phyloP scores from a whole-genome alignment of 2,113 vertebrate species.

The Eupsittula cactorum region DNA sequence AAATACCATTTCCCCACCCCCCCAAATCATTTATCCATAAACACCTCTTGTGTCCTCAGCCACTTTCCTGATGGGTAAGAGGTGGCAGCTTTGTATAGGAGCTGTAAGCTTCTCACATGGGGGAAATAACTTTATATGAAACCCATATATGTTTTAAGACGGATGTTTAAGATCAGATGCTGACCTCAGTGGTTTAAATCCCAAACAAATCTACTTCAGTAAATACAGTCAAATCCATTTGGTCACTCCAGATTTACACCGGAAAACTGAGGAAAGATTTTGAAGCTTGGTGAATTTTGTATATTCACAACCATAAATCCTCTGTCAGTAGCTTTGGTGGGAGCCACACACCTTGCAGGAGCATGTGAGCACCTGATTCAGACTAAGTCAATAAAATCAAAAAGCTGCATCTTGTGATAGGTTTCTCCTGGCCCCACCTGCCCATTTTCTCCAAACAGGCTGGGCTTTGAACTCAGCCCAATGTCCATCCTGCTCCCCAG shows the following conservation, averaged over 20 bases:
- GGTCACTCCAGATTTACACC: not conserved
- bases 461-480: not conserved
- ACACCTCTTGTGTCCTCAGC: not conserved
- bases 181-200: not conserved
- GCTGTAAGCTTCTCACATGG: not conserved
- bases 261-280: not conserved
- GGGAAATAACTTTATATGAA: not conserved
- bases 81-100: not conserved
- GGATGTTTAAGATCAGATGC: not conserved
- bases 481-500: not conserved
- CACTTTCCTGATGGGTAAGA: not conserved
- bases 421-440: not conserved
- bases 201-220: not conserved
- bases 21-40: not conserved
- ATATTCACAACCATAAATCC: not conserved
- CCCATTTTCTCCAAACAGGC: not conserved
- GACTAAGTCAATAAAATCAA: not conserved
- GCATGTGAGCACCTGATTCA: not conserved
- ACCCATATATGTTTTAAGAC: not conserved
- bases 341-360: not conserved
- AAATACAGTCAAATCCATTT: not conserved
- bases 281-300: not conserved
- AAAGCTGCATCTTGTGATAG: not conserved
- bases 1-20: not conserved
- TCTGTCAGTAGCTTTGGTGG: accelerated